phyloP scores from a whole-genome alignment of 2,888 invertebrate species.

The Cantharis rufa region DNA sequence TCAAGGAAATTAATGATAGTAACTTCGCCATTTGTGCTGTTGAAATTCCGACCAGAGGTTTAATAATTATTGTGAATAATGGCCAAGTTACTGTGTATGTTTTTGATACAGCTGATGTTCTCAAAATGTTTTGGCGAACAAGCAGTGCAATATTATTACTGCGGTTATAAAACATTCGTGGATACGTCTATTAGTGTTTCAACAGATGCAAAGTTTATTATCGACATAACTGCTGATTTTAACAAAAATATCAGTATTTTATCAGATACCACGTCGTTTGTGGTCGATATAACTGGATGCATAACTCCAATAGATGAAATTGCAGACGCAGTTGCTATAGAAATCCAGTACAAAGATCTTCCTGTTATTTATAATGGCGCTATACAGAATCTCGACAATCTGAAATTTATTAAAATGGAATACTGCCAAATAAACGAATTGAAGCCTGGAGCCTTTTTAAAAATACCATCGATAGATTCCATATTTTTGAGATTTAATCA shows the following conservation, averaged over 20 bases:
- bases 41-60: background rate
- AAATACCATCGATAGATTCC: constrained; percentile 10
- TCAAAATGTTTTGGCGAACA: background rate
- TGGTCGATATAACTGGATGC: constrained; percentile 22
- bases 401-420: constrained; percentile 24
- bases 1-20: constrained; percentile 19
- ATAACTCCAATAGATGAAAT: constrained; percentile 19
- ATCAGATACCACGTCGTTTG: constrained; percentile 17
- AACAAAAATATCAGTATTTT: constrained; percentile 14
- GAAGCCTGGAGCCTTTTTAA: constrained; percentile 30
- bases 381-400: constrained; percentile 33
- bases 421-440: constrained; percentile 23
- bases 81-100: background rate
- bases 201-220: constrained; percentile 14
- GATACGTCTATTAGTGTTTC: constrained; percentile 19
- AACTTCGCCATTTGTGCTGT: background rate
- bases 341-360: constrained; percentile 28
- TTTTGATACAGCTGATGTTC: background rate
- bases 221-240: constrained; percentile 10
- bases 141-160: constrained; percentile 14
- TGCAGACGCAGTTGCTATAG: constrained; percentile 8
- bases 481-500: constrained; percentile 12
- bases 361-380: constrained; percentile 22
- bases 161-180: constrained; percentile 12
- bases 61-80: background rate